These are phyloP conservation scores for Dolichopus griseipennis DNA, from an alignment of 2,888 invertebrate genomes.

Conservation along the genomic window DNA sequence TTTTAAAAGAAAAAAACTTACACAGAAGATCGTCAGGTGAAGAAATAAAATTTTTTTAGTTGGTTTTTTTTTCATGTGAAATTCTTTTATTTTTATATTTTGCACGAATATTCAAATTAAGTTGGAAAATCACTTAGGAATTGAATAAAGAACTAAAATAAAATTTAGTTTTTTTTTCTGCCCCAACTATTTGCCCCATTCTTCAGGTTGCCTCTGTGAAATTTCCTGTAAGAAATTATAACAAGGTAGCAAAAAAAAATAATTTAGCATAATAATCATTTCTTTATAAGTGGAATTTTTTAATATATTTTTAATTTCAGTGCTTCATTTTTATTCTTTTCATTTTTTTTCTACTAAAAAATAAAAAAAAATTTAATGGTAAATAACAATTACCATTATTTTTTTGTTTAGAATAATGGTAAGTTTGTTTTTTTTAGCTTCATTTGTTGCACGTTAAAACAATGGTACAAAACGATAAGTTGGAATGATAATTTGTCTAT, in stretches of 20 bases:
- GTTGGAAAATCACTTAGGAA: neutral
- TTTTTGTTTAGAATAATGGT: too few relatives aligned
- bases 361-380: too few relatives aligned
- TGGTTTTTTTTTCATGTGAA: neutral
- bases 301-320: neutral
- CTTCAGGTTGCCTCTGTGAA: neutral
- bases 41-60: neutral
- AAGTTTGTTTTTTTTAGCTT: too few relatives aligned
- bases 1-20: too few relatives aligned
- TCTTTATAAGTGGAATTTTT: neutral
- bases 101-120: slow-evolving; percentile 2
- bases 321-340: neutral
- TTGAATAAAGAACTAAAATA: neutral
- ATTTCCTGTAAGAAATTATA: neutral
- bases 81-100: neutral
- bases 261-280: neutral
- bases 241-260: neutral
- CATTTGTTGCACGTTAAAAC: too few relatives aligned
- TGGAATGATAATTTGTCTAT: too few relatives aligned
- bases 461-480: too few relatives aligned
- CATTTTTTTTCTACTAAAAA: too few relatives aligned
- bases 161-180: neutral
- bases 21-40: neutral
- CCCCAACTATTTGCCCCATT: neutral
- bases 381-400: too few relatives aligned